Evolutionary conservation across 2,888 invertebrate species (phyloP), one percentile per base, ranked within the genome.

Genomic region (Auanema sp.): DNA sequence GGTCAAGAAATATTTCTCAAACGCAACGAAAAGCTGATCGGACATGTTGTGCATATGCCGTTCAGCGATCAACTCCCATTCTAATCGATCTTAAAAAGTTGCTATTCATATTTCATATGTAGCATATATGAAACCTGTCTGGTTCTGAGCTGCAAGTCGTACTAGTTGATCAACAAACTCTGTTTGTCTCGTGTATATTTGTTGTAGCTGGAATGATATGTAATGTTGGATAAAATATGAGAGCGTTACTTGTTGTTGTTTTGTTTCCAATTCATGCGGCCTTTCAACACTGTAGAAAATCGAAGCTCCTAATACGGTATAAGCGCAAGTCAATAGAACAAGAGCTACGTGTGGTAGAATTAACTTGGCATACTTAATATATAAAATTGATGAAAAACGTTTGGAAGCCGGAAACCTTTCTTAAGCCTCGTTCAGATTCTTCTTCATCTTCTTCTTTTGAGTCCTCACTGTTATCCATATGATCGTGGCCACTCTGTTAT

Each of bases 301-400:
- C n/a, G 73, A 70, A 18, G 83, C 83, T 51, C 76, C 83, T 18
- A 79, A 67, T 24, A 81, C 65, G 1, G 81, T 80, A 69, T 83
- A 83, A 24, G 74, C 71, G 54, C 80, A 80, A 21, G 83, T 83
- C 44, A 84, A 68, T 12, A 84, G 59, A 8, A 83, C 82, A n/a
- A 83, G 67, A 6, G 80, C 83, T 33, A 83, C 81, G 66, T 83
- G 83, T 10, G 83, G 83, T 1, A 83, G 76, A 41, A 83, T 80
- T 16, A 84, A 65, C 63, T 83, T 83, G 24, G 82, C 82, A 58
- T 81, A 83, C 83, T 83, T 69, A 77, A 73, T 16, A 40, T 6
- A 50, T 24, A 16, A 4, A 18, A 25, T 10, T 42, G 18, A 63
- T n/a, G 24, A 18, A 56, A 66, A 16, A 43, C 24, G 41, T 33